Conservation (phyloP, 2,888 invertebrate species). For the Morpho helenor region DNA sequence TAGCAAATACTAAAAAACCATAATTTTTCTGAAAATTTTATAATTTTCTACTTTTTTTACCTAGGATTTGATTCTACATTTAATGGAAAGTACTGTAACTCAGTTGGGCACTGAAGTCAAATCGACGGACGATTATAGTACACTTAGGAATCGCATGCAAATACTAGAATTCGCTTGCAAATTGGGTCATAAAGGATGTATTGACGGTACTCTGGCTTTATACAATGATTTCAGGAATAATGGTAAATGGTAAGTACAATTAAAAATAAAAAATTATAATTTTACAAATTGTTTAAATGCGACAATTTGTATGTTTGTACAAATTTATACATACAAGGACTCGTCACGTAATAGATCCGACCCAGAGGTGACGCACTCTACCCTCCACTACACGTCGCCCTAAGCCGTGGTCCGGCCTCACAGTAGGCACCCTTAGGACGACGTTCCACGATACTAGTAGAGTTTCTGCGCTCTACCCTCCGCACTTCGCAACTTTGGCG, state of each 20-base stretch:
- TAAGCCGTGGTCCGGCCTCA: too few species aligned
- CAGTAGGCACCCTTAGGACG: too few species aligned
- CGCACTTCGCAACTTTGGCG: too few species aligned
- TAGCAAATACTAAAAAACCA: too few species aligned
- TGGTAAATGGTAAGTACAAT: constrained; percentile 45
- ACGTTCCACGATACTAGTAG: too few species aligned
- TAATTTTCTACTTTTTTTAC: constrained; percentile 13
- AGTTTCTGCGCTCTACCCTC: too few species aligned
- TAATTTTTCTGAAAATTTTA: background rate
- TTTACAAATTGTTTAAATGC: background rate
- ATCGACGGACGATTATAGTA: constrained; percentile 54
- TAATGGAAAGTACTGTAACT: constrained; percentile 52
- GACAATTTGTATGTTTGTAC: too few species aligned
- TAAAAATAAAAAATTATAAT: background rate
- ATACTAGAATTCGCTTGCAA: constrained; percentile 82
- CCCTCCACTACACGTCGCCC: too few species aligned
- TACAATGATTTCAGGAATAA: constrained; percentile 48
- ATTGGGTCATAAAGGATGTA: constrained; percentile 77
- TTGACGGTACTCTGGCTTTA: constrained; percentile 40
- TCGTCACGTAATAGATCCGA: too few species aligned
- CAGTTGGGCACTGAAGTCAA: constrained; percentile 68
- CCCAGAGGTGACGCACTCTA: too few species aligned
- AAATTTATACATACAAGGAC: too few species aligned
- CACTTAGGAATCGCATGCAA: constrained; percentile 78
- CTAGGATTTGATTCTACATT: constrained; percentile 43